phyloP scores from a whole-genome alignment of 1,140 invertebrate genomes.

The Pseudachorutes palmiensis region DNA sequence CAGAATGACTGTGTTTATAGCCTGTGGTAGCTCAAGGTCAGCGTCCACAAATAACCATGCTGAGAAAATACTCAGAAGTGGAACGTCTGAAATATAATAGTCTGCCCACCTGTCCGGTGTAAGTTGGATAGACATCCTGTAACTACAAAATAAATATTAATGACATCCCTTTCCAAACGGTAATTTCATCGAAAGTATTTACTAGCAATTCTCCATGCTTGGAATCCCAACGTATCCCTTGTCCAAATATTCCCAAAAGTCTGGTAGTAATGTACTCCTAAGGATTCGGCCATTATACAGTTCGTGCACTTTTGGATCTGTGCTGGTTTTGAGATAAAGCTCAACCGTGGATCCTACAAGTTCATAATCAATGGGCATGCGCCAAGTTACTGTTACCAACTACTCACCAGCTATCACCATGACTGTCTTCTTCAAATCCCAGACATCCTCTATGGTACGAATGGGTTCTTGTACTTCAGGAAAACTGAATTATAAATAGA shows the following conservation, averaged over 20 bases:
- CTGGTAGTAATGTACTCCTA: background rate
- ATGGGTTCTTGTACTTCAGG: background rate
- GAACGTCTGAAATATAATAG: background rate
- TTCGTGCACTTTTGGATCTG: background rate
- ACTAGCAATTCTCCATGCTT: background rate
- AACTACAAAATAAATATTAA: background rate
- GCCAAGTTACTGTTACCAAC: background rate
- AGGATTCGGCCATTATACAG: background rate
- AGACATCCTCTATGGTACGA: slow-evolving; percentile 10
- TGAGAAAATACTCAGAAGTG: background rate
- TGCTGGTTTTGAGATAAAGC: background rate
- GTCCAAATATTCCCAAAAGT: background rate
- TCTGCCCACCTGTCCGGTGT: background rate
- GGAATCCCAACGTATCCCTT: background rate
- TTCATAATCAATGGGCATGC: background rate
- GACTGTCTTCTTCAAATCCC: background rate
- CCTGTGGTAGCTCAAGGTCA: background rate
- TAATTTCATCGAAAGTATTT: background rate
- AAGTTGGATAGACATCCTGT: background rate
- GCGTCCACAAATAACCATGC: background rate
- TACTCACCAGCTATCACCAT: background rate
- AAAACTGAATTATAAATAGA: no score
- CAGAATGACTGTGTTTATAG: slow-evolving; percentile 3
- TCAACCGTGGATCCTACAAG: background rate
- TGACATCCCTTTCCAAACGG: background rate